Base-by-base conservation (phyloP, 2,113 vertebrate species). In the Gadus macrocephalus region DNA sequence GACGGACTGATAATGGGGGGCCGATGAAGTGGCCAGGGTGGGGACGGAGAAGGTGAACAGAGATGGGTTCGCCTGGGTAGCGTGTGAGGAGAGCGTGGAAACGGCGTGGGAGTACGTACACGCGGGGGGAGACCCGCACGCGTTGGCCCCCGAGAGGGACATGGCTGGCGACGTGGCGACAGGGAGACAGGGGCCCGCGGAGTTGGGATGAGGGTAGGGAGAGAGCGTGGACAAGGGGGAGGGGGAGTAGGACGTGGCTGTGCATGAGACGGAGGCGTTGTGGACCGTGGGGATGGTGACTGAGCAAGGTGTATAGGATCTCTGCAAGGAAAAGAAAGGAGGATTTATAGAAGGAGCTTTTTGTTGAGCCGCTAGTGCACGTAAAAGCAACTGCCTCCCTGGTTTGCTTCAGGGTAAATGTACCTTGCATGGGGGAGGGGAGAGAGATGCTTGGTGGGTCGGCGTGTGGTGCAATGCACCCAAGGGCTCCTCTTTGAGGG, bases 341-440 rank as follows among this genome's bases (percentile, higher is more conserved):
- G 8, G 42, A 49, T 49, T 49, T 49, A 14, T 49, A 49, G 42
- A 12, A 49, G 42, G 42, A 49, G 42, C 42, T 49, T 9, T 49
- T 49, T 49, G 7, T 49, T 49, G 31, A 35, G 31, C 31, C 6
- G 31, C 31, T 49, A 49, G 42, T 14, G 11, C 42, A 49, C 42
- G 8, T 49, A 9, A 49, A 49, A 49, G 2, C 42, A 49, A 11
- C 42, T 49, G 42, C 31, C 31, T 31, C 6, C 31, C 31, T 35
- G 31, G 31, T 35, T 35, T 35, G 6, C 31, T 35, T 35, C 6
- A 25, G 25, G 69, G 67, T 71, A 76, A 14, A 77, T 19, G 3
- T 83, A 93, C 92, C 90, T 92, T 92, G 87, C 80, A 83, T 2
- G 88, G 89, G 65, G 95, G 91, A 0, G 95, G 91, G 14, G 94